Percentiles rank a stretch among this genome's conserved stretches.
These are phyloP conservation scores for Macrosiphum euphorbiae DNA, from an alignment of 2,888 invertebrate species.

Conservation along the genomic window DNA sequence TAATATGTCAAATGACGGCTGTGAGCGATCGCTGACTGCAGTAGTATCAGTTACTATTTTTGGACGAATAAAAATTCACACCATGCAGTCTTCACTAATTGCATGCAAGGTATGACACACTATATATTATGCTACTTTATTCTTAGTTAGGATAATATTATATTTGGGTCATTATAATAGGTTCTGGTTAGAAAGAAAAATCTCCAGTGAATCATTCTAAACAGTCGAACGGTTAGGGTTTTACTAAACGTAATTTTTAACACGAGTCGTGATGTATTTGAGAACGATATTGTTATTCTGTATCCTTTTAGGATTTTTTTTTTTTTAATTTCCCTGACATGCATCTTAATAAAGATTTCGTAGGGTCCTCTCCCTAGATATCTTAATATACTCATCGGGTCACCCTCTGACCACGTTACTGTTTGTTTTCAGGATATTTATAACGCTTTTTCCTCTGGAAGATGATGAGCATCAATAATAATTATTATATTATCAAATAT, in stretches of 20 bases:
- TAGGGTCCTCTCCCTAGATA: no score
- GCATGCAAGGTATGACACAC: no score
- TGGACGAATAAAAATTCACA: no score
- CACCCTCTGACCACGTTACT: no score
- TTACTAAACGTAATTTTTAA: not conserved
- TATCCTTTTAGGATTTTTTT: not conserved
- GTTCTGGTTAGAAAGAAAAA: not conserved
- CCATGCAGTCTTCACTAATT: no score
- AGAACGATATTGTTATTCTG: not conserved
- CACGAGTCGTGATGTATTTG: not conserved
- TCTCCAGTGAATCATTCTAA: no score
- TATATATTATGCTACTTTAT: no score
- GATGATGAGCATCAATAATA: not conserved
- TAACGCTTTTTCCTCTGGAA: not conserved
- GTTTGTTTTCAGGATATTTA: not conserved
- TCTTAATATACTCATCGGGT: no score
- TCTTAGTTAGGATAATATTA: not conserved
- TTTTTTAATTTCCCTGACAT: not conserved
- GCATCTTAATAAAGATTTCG: not conserved
- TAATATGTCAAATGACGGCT: no score
- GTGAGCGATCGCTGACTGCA: no score
- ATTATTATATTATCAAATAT: not conserved
- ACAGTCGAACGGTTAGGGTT: no score
- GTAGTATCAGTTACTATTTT: no score
- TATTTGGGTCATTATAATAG: not conserved